Base-by-base conservation (phyloP, 2,888 invertebrate species). In the Celastrina argiolus region DNA sequence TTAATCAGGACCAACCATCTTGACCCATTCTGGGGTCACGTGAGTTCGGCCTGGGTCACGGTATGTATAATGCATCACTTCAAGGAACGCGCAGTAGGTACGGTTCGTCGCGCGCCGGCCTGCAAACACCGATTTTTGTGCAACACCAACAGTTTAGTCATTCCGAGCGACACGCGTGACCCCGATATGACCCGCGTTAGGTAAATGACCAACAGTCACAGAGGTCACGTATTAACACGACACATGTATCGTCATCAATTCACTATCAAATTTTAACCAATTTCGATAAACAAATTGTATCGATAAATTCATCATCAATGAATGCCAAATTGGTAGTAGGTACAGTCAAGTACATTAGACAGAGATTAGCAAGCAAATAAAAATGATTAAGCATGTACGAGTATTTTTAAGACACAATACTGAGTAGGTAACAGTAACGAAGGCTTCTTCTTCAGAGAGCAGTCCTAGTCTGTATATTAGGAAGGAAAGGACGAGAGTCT, bases 141-240 rank as follows among this genome's bases (percentile, higher is more conserved):
- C 83, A 81, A 78, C 74, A 74, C 81, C 76, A 79, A 80, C 78
- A 84, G 83, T 82, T 83, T 78, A 80, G 78, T 80, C 83, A 81
- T 79, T 74, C 72, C 73, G 70, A 74, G 67, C 75, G 74, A 70
- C 73, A 73, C 72, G 71, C 68, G 68, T 75, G 82, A 85, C 84
- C 84, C 81, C 81, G 77, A 76, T 77, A 71, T 83, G 83, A 84
- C 84, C 83, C 68, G 75, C 34, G 70, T 39, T 65, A 75, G 80
- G 81, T 80, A 78, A 81, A 79, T 75, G 80, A 79, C 81, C 83
- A 73, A 65, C 69, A 68, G 76, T 77, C 28, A 18, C 41, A 63
- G 28, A 42, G 41, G 51, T 51, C 51, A 26, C 51, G 51, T 26
- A 51, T 51, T 22, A 5, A 51, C 8, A 12, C 51, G 22, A n/a